Conservation (phyloP, 2,888 invertebrate species). For the Schizotus pectinicornis region DNA sequence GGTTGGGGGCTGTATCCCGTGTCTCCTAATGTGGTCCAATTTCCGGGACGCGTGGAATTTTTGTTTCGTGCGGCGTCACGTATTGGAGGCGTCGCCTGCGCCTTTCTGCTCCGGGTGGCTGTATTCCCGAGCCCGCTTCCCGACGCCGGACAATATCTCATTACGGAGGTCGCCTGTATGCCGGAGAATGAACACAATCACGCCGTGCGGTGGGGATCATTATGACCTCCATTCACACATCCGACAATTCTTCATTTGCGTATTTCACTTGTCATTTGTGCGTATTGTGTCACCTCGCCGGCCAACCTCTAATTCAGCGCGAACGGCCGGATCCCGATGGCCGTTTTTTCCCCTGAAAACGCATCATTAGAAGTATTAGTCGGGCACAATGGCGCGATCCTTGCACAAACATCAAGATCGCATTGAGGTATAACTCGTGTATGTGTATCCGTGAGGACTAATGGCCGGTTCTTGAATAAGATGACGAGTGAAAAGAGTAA, state of each 20-base stretch:
- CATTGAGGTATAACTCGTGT: background rate
- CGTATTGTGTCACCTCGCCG: constrained; percentile 54
- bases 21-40: too few species aligned
- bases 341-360: constrained; percentile 13
- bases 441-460: constrained; percentile 3
- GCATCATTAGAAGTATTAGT: constrained; percentile 28
- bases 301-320: constrained; percentile 32
- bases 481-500: constrained; percentile 9
- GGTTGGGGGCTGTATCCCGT: too few species aligned
- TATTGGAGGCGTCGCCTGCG: constrained; percentile 2
- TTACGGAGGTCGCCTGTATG: constrained; percentile 45
- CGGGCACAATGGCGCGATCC: constrained; percentile 16
- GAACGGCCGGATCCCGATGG: constrained; percentile 18
- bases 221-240: constrained; percentile 58
- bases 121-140: constrained; percentile 18
- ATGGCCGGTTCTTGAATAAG: constrained; percentile 13
- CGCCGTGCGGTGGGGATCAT: constrained; percentile 54
- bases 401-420: constrained; percentile 17
- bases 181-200: constrained; percentile 43
- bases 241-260: constrained; percentile 64
- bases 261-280: constrained; percentile 64
- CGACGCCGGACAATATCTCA: constrained; percentile 48
- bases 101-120: constrained; percentile 6
- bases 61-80: constrained; percentile 5
- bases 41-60: background rate